Base-by-base conservation (phyloP, 2,113 vertebrate genomes). In the Takifugu bimaculatus region DNA sequence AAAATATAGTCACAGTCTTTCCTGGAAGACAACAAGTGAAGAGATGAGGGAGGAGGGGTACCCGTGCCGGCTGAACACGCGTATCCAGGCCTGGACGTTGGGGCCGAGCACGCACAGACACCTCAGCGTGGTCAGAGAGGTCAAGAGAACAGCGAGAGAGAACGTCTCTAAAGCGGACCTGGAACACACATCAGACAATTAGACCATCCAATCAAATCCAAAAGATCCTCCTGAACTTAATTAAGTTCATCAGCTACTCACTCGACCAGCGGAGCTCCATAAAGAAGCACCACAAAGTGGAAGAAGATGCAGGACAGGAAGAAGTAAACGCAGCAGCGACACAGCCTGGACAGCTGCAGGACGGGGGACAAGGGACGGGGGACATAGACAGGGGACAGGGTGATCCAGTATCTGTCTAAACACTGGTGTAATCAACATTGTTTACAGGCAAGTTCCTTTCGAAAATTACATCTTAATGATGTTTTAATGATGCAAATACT, bases 51-150 rank as follows among this genome's bases (percentile, higher is more conserved):
- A 29, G 44, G 58, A 11, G 58, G 84, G 88, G 84, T 84, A 98
- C 97, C 97, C 96, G 25, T 98, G 95, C 68, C 93, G 94, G 88
- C 92, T 98, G 87, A 98, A 98, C 50, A 99, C 96, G 62, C 94
- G 90, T 65, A 99, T 91, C 96, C 96, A 99, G 0, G 94, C 92
- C 77, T 93, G 95, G 54, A 96, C 39, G 5, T 96, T 97, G 79
- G 97, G 97, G 63, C 97, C 97, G 45, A 97, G 88, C 54, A 95
- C 67, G 83, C 96, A 99, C 26, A 99, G 90, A 81, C 96, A 98
- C 50, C 94, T 91, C 60, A 98, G 80, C 2, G 95, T 93, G 75
- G 95, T 99, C 52, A 95, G 92, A 1, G 93, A 93, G 61, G 95
- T 95, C 60, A 99, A 83, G 5, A 95, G 85, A 75, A 97, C 92